Evolutionary conservation across 1,140 invertebrate genomes (phyloP), one percentile per base, ranked within the genome.

Genomic region (Magallana angulata): DNA sequence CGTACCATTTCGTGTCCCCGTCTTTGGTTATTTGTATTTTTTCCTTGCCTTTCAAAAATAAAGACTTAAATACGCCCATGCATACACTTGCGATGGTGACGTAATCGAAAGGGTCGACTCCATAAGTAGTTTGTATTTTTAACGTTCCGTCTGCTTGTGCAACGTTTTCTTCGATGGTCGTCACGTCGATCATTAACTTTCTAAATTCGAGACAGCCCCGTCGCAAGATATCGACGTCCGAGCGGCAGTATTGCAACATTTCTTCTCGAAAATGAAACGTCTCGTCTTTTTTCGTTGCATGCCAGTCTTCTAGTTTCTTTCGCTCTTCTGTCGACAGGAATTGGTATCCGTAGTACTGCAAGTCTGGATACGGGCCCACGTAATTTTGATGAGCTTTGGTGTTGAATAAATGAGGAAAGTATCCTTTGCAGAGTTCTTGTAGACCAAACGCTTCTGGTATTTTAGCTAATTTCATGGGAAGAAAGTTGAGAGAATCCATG

Each of bases 171-270:
- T 36, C 16, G 16, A 62, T 57, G 14, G 60, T 62, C 2, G 89
- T 90, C 11, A 81, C 85, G 0, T 84, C 64, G n/a, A 88, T 57
- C 62, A 90, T 56, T 12, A 90, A 48, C 5, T 87, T 64, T 68
- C 85, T 14, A 85, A 90, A 90, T 48, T 84, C 24, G 11, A 90
- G 14, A 82, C 82, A 84, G 0, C 56, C 82, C 7, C 71, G 58
- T 11, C 81, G 36, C 60, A 89, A 71, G n/a, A 89, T 89, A 18
- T 89, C 88, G 9, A 89, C 88, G 48, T 89, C 88, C n/a, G 81
- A 64, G n/a, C 87, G 58, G 58, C 87, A 87, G 64, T 71, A 58
- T 16, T 12, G 82, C 24, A 58, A 57, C 48, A 87, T 84, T 64
- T 90, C 88, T 5, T 60, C 18, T 59, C 60, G 18, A 76, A 90